These are phyloP conservation scores for Caenorhabditis briggsae DNA, from an alignment of 1,140 invertebrate species.

Conservation along the genomic window DNA sequence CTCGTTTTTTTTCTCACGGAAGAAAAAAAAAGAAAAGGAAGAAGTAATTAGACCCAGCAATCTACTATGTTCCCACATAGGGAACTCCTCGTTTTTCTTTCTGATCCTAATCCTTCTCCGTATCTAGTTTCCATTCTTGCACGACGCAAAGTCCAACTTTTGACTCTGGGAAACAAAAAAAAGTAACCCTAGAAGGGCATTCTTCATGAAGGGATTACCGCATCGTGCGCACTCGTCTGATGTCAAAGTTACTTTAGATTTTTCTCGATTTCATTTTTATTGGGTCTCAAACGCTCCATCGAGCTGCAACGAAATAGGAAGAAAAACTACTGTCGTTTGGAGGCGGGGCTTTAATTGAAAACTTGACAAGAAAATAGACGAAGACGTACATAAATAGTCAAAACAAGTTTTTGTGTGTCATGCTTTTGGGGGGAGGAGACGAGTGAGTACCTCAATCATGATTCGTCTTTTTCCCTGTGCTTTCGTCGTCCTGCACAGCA, in stretches of 20 bases:
- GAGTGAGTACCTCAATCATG: slow-evolving; percentile 50
- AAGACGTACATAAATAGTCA: slow-evolving; percentile 36
- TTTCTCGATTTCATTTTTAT: not conserved
- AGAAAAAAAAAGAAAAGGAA: too few species aligned
- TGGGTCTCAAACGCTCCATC: not conserved
- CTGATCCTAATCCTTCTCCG: not conserved
- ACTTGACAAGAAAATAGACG: slow-evolving; percentile 9
- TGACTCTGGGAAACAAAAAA: slow-evolving; percentile 17
- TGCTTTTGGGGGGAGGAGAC: not conserved
- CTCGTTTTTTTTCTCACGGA: not conserved
- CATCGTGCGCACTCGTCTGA: not conserved
- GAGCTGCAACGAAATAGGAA: not conserved
- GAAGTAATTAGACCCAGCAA: slow-evolving; percentile 11
- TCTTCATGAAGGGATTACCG: slow-evolving; percentile 30
- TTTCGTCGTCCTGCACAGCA: slow-evolving; percentile 35
- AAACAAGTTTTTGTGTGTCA: slow-evolving; percentile 9
- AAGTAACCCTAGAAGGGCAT: not conserved
- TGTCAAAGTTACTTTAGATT: not conserved
- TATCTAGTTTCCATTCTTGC: slow-evolving; percentile 16
- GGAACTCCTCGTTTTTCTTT: slow-evolving; percentile 14
- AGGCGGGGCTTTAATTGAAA: slow-evolving; percentile 43
- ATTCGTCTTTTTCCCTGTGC: slow-evolving; percentile 29
- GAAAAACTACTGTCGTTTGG: not conserved
- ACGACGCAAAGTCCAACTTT: slow-evolving; percentile 24
- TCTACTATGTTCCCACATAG: not conserved